Evolutionary conservation across 2,888 invertebrate genomes (phyloP).

Genomic region (Lottia scabra): DNA sequence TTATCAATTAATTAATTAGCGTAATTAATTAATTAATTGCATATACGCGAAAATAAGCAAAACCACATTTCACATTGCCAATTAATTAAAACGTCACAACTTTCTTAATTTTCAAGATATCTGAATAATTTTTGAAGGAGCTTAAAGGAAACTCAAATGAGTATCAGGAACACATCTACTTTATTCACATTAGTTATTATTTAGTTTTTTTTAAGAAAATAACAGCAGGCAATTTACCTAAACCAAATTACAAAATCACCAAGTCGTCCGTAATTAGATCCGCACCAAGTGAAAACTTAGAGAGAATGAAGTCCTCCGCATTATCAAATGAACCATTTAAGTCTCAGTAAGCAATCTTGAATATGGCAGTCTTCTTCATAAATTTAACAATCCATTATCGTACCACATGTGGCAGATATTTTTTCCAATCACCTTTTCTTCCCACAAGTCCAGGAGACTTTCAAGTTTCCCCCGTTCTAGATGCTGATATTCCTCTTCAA

Average conservation of each 20-base stretch:
- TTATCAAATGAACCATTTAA: conserved; percentile 12
- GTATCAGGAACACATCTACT: no score
- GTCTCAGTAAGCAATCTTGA: not conserved
- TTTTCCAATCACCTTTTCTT: not conserved
- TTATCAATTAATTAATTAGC: no score
- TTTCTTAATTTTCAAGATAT: no score
- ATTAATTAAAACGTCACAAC: no score
- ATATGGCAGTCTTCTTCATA: not conserved
- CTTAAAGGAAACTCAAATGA: no score
- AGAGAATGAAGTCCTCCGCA: conserved; percentile 18
- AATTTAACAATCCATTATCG: not conserved
- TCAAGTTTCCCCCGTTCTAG: not conserved
- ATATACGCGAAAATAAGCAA: no score
- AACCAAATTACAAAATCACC: not conserved
- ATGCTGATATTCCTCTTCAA: not conserved
- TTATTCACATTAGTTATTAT: no score
- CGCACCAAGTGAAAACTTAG: conserved; percentile 17
- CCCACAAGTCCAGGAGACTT: not conserved
- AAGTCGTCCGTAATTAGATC: conserved; percentile 19
- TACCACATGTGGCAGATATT: not conserved
- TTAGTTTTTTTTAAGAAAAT: no score
- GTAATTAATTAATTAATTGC: no score
- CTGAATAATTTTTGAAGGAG: no score
- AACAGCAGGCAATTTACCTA: no score
- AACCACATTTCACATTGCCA: no score